Percentiles rank a stretch among this genome's conserved stretches.
phyloP scores from a whole-genome alignment of 2,113 vertebrate genomes.

The Podilymbus podiceps region DNA sequence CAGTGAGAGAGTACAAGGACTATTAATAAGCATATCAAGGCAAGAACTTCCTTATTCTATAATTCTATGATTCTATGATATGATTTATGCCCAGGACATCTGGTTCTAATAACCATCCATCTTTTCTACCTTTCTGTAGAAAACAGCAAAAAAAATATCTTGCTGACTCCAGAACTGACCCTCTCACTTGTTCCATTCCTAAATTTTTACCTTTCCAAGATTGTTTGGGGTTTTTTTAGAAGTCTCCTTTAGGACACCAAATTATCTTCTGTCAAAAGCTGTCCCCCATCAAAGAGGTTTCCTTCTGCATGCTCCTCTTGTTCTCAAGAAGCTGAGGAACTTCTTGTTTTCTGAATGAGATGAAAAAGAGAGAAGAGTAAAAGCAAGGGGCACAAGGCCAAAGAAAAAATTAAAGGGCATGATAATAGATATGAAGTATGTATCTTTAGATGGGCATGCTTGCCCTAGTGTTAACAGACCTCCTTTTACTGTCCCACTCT shows the following conservation, averaged over 20 bases:
- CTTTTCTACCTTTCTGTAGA: background rate
- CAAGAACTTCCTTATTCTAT: background rate
- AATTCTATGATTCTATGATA: too few species aligned
- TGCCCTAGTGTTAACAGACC: background rate
- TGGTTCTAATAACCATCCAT: background rate
- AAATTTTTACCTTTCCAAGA: background rate
- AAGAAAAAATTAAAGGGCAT: background rate
- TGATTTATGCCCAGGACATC: background rate
- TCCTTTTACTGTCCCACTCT: background rate
- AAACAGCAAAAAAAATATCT: background rate
- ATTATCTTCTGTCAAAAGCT: background rate
- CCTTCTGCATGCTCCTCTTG: background rate
- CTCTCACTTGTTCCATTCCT: background rate
- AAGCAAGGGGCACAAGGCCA: background rate
- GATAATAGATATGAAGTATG: background rate
- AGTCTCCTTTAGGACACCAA: background rate
- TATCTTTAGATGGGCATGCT: background rate
- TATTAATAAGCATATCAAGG: background rate
- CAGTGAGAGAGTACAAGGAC: background rate
- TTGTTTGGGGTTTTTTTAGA: background rate
- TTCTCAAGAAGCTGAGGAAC: background rate
- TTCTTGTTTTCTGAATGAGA: background rate
- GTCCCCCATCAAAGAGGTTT: background rate
- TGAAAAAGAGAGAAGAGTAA: background rate
- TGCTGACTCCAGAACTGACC: background rate